A percentile compares a stretch with the other conserved stretches of the same genome.
These are phyloP conservation scores for Agelas oroides DNA, from an alignment of 37 sponge, comb jelly and placozoan species.

Conservation along the genomic window DNA sequence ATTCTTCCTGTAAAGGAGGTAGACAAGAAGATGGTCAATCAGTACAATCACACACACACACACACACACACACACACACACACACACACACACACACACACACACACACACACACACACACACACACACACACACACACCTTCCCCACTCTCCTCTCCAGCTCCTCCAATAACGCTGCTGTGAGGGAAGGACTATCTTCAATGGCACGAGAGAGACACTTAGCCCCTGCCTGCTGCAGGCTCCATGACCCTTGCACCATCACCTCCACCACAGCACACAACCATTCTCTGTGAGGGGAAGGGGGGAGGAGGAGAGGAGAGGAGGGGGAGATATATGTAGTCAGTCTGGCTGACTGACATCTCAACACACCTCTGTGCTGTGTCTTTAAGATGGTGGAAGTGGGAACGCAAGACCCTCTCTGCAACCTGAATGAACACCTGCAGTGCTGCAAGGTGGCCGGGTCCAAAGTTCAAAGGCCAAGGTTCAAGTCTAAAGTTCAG, in stretches of 20 bases:
- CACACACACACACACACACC: constrained; percentile 16
- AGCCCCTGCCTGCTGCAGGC: constrained; percentile 18
- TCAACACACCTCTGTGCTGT: constrained; percentile 1
- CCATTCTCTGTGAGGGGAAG: constrained; percentile 48
- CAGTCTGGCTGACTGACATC: no score
- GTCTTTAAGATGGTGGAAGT: constrained; percentile 7
- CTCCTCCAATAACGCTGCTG: not conserved
- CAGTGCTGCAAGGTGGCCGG: not conserved
- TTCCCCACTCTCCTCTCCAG: constrained; percentile 14
- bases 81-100: not conserved
- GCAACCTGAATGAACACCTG: constrained; percentile 23
- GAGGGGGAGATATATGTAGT: no score
- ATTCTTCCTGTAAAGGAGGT: constrained; percentile 27
- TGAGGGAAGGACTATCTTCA: not conserved
- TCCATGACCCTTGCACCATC: constrained; percentile 25
- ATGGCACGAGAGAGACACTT: constrained; percentile 12
- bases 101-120: not conserved
- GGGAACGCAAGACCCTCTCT: constrained; percentile 6
- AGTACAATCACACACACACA: not conserved
- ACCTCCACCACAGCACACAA: constrained; percentile 31
- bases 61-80: not conserved
- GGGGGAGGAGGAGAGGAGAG: no score
- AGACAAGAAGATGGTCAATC: not conserved
- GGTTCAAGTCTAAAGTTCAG: not conserved
- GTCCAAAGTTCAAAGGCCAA: not conserved